Evolutionary conservation across 64 coral and sea anemone species (phyloP).

Genomic region (Platygyra sinensis): DNA sequence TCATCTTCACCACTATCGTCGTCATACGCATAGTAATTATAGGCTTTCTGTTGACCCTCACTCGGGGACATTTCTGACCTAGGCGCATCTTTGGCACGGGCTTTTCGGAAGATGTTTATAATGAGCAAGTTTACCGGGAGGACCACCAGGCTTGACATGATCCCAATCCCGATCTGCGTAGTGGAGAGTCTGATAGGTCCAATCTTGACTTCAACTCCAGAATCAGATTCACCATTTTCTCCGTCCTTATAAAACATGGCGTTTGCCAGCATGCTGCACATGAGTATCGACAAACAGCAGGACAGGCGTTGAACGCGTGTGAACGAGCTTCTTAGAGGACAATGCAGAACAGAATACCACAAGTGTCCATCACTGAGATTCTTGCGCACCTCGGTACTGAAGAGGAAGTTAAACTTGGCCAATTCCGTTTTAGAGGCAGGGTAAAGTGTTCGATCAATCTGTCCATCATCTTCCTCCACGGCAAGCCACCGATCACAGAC

Average conservation of each 20-base stretch:
- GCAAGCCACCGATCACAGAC: slow-evolving; percentile 68
- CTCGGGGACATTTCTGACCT: background rate
- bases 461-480: slow-evolving; percentile 69
- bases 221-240: background rate
- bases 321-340: slow-evolving; percentile 53
- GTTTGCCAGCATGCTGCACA: slow-evolving; percentile 40
- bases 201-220: slow-evolving; percentile 52
- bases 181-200: slow-evolving; percentile 64
- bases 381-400: slow-evolving; percentile 41
- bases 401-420: slow-evolving; percentile 51
- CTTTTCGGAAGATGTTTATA: slow-evolving; percentile 59
- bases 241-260: slow-evolving; percentile 82
- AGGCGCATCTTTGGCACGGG: background rate
- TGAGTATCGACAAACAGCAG: slow-evolving; percentile 51
- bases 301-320: slow-evolving; percentile 57
- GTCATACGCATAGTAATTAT: background rate
- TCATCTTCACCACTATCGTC: background rate
- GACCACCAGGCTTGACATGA: slow-evolving; percentile 71
- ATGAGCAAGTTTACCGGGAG: slow-evolving; percentile 65
- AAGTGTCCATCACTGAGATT: slow-evolving; percentile 68
- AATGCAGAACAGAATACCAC: slow-evolving; percentile 50
- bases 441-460: slow-evolving; percentile 43
- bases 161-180: slow-evolving; percentile 52
- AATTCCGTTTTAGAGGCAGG: slow-evolving; percentile 29
- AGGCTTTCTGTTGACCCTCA: background rate